These are phyloP conservation scores for Pseudorhombus dupliciocellatus DNA, from an alignment of 2,113 vertebrate species.

Conservation along the genomic window DNA sequence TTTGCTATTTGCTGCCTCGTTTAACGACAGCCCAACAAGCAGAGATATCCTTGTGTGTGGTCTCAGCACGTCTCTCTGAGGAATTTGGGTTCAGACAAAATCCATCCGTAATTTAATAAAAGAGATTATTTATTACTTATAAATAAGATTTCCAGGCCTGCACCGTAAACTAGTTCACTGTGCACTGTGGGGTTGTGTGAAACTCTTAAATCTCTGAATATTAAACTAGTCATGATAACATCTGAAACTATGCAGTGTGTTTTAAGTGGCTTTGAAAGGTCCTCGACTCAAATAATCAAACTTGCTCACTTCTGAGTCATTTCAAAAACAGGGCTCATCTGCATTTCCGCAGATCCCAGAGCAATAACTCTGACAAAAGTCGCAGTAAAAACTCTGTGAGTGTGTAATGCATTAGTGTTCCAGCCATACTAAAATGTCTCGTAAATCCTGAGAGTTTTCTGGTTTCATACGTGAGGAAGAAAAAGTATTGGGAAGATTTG, in stretches of 20 bases:
- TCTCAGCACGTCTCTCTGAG: background rate
- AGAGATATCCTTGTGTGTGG: background rate
- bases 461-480: constrained; percentile 50
- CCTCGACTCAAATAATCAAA: constrained; percentile 44
- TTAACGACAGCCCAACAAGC: background rate
- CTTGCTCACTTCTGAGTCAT: constrained; percentile 8
- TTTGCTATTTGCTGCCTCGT: background rate
- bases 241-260: constrained; percentile 9
- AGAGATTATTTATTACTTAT: background rate
- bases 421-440: constrained; percentile 54
- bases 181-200: background rate
- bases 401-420: constrained; percentile 60
- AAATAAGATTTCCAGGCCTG: background rate
- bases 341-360: constrained; percentile 17
- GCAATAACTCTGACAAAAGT: constrained; percentile 58
- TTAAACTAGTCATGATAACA: background rate
- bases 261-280: constrained; percentile 33
- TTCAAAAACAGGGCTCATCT: constrained; percentile 22
- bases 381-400: constrained; percentile 54
- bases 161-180: background rate
- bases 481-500: constrained; percentile 46
- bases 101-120: background rate
- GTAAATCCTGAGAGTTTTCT: constrained; percentile 62
- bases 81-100: background rate
- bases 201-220: constrained; percentile 26